Percentiles rank a stretch among this genome's conserved stretches.
Conservation (phyloP, 1,140 invertebrate species). For the Oscheius sp. region DNA sequence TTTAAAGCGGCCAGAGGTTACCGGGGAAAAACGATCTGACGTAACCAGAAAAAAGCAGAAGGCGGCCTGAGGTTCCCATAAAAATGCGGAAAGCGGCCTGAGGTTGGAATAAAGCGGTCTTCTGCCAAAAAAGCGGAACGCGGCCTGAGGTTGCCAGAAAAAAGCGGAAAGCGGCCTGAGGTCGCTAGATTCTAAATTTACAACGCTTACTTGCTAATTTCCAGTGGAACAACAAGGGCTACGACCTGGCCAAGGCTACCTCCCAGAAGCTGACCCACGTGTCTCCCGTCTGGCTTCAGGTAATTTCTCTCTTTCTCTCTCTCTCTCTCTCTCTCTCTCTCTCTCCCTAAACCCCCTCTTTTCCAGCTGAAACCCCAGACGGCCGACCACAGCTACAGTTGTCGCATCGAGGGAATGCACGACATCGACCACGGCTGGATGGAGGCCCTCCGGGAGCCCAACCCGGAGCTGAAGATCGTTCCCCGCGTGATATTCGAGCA, state of each 20-base stretch:
- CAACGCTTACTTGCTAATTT: constrained; percentile 57
- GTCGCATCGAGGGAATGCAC: constrained; percentile 65
- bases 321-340: too few relatives aligned
- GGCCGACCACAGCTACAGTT: constrained; percentile 64
- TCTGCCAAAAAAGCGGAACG: too few relatives aligned
- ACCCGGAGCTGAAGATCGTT: constrained; percentile 50
- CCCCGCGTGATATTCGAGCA: constrained; percentile 53
- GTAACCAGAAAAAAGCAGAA: too few relatives aligned
- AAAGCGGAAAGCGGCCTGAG: too few relatives aligned
- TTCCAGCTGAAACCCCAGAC: constrained; percentile 68
- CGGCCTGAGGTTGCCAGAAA: too few relatives aligned
- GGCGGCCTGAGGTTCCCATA: too few relatives aligned
- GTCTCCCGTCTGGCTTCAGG: constrained; percentile 91
- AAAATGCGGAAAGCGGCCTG: too few relatives aligned
- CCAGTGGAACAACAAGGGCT: constrained; percentile 91
- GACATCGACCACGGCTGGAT: constrained; percentile 63
- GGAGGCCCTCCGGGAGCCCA: constrained; percentile 48
- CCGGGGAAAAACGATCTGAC: too few relatives aligned
- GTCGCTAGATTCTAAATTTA: constrained; percentile 2
- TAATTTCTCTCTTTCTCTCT: too few relatives aligned
- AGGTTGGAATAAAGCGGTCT: too few relatives aligned
- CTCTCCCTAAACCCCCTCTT: too few relatives aligned
- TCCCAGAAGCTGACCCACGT: constrained; percentile 82
- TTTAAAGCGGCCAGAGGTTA: too few relatives aligned
- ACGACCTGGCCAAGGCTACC: constrained; percentile 86